These are phyloP conservation scores for Nephrocerus scutellatus DNA, from an alignment of 2,888 invertebrate species.

Conservation along the genomic window DNA sequence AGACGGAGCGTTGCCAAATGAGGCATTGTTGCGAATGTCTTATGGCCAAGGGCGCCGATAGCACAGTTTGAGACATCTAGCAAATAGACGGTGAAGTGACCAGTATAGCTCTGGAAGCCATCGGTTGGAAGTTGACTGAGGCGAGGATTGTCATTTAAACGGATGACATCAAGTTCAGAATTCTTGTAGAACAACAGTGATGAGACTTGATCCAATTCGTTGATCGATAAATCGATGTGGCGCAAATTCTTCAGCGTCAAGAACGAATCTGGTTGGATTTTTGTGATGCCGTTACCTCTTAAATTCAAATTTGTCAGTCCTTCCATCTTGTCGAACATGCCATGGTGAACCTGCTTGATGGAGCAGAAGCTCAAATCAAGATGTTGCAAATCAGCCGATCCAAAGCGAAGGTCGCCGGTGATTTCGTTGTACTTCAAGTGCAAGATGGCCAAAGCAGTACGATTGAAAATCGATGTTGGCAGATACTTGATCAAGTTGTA, in stretches of 20 bases:
- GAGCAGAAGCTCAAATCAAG: constrained; percentile 64
- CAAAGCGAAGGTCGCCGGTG: constrained; percentile 55
- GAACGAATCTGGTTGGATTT: constrained; percentile 64
- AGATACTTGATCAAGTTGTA: constrained; percentile 60
- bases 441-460: constrained; percentile 62
- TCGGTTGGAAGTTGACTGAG: constrained; percentile 60
- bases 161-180: constrained; percentile 60
- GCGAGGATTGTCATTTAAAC: constrained; percentile 63
- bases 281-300: constrained; percentile 61
- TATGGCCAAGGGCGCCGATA: constrained; percentile 55
- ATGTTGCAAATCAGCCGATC: constrained; percentile 57
- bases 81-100: constrained; percentile 57
- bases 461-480: constrained; percentile 58
- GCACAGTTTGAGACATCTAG: constrained; percentile 71
- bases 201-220: constrained; percentile 61
- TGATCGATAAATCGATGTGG: constrained; percentile 66
- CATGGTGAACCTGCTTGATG: constrained; percentile 58
- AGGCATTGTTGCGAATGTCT: constrained; percentile 65
- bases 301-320: constrained; percentile 61
- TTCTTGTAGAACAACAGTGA: constrained; percentile 64
- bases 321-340: constrained; percentile 59
- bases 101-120: constrained; percentile 58
- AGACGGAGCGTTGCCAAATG: constrained; percentile 60
- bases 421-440: constrained; percentile 65
- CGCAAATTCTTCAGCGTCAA: constrained; percentile 58